These are phyloP conservation scores for Euura saliciscinereae DNA, from an alignment of 1,140 invertebrate species.

Conservation along the genomic window DNA sequence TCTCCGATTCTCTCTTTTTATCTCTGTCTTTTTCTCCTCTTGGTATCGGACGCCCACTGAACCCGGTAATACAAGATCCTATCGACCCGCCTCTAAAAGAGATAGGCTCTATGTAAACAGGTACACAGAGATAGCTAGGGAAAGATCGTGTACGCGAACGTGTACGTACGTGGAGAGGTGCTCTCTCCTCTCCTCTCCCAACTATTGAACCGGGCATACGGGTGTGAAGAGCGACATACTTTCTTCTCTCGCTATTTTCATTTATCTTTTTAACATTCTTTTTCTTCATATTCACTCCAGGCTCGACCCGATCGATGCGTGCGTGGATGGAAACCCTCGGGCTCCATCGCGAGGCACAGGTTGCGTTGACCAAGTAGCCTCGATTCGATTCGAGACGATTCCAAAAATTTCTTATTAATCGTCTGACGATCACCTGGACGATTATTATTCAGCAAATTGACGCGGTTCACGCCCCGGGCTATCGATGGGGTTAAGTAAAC, in stretches of 20 bases:
- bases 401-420: not conserved
- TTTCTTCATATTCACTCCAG: not conserved
- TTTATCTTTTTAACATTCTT: not conserved
- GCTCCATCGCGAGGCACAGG: not conserved
- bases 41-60: not conserved
- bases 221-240: not conserved
- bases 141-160: not conserved
- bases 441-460: not conserved
- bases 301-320: not conserved
- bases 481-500: no score
- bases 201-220: not conserved
- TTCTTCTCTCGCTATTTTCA: slow-evolving; percentile 5
- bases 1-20: slow-evolving; percentile 31
- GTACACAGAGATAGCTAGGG: not conserved
- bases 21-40: slow-evolving; percentile 28
- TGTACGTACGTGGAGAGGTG: not conserved
- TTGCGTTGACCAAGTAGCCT: slow-evolving; percentile 4
- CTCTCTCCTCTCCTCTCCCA: not conserved
- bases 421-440: not conserved
- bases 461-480: no score
- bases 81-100: slow-evolving; percentile 6
- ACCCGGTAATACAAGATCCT: slow-evolving; percentile 9
- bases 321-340: not conserved
- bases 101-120: slow-evolving; percentile 7
- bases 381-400: not conserved